Percentiles rank a stretch among this genome's conserved stretches.
Conservation (phyloP, 2,797 vertebrate genomes). For the Melanotaenia nigrans region DNA sequence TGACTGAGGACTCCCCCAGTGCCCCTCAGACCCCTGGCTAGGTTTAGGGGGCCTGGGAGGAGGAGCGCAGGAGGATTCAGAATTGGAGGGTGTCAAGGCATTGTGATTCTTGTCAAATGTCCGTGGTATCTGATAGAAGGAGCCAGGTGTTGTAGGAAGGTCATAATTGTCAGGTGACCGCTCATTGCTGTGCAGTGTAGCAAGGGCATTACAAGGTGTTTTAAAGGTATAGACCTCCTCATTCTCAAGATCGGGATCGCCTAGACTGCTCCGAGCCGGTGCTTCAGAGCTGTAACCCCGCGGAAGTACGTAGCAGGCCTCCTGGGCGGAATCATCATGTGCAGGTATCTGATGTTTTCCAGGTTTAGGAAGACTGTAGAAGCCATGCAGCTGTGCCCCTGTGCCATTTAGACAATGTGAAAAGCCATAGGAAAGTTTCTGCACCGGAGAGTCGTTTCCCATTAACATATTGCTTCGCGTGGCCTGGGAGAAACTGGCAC, state of each 20-base stretch:
- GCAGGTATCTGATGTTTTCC: slow-evolving; percentile 84
- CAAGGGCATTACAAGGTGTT: slow-evolving; percentile 92
- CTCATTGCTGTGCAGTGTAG: slow-evolving; percentile 84
- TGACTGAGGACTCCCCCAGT: slow-evolving; percentile 89
- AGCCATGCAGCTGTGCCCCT: slow-evolving; percentile 90
- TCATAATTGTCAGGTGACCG: slow-evolving; percentile 90
- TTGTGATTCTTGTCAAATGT: slow-evolving; percentile 98
- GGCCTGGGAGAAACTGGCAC: slow-evolving; percentile 97
- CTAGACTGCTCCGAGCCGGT: slow-evolving; percentile 81
- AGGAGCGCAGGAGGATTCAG: slow-evolving; percentile 82
- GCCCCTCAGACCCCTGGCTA: slow-evolving; percentile 86
- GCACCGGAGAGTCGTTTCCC: slow-evolving; percentile 89
- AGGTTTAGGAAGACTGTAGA: slow-evolving; percentile 95
- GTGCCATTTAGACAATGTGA: slow-evolving; percentile 93
- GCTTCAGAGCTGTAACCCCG: slow-evolving; percentile 87
- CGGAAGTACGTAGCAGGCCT: slow-evolving; percentile 91
- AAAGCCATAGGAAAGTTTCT: slow-evolving; percentile 92
- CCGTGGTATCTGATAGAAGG: slow-evolving; percentile 94
- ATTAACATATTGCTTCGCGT: slow-evolving; percentile 88
- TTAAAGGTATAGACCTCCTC: slow-evolving; percentile 94
- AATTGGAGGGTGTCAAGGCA: slow-evolving; percentile 83
- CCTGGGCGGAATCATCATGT: slow-evolving; percentile 79
- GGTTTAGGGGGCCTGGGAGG: slow-evolving; percentile 94
- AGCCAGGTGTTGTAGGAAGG: slow-evolving; percentile 87
- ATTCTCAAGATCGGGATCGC: slow-evolving; percentile 85